Conservation (phyloP, 2,888 invertebrate genomes). For the Hypsopygia costalis region DNA sequence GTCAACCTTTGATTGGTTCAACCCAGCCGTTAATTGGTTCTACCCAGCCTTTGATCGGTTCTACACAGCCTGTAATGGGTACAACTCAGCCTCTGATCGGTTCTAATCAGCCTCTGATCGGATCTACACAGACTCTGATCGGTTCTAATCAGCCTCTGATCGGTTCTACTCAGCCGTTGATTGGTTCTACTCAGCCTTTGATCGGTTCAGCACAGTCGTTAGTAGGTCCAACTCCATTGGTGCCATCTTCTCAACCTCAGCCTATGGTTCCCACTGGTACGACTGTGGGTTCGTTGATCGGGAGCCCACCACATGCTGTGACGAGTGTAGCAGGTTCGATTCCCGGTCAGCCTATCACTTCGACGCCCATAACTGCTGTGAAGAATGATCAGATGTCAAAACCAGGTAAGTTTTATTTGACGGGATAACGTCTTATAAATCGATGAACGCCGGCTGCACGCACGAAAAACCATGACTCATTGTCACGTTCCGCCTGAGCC, state of each 20-base stretch:
- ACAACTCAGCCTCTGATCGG: constrained; percentile 36
- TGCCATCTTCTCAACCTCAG: constrained; percentile 34
- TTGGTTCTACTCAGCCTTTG: constrained; percentile 42
- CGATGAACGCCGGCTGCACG: no score
- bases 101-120: constrained; percentile 21
- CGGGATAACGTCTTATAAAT: no score
- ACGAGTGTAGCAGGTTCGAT: constrained; percentile 32
- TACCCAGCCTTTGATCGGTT: constrained; percentile 24
- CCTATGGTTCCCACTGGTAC: constrained; percentile 31
- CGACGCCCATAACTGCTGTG: constrained; percentile 59
- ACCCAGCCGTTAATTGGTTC: not conserved
- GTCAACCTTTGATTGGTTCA: no score
- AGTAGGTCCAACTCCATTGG: constrained; percentile 24
- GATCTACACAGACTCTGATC: constrained; percentile 11
- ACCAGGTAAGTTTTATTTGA: constrained; percentile 47
- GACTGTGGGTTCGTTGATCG: constrained; percentile 41
- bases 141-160: not conserved
- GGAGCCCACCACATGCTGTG: constrained; percentile 50
- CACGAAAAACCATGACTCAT: no score
- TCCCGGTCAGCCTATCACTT: constrained; percentile 55
- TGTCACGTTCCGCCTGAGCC: no score
- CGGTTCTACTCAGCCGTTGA: constrained; percentile 8
- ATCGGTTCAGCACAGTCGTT: constrained; percentile 34
- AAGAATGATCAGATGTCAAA: constrained; percentile 59
- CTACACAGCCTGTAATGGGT: constrained; percentile 47